Evolutionary conservation across 2,888 invertebrate species (phyloP).

Genomic region (Tachystola acroxantha): DNA sequence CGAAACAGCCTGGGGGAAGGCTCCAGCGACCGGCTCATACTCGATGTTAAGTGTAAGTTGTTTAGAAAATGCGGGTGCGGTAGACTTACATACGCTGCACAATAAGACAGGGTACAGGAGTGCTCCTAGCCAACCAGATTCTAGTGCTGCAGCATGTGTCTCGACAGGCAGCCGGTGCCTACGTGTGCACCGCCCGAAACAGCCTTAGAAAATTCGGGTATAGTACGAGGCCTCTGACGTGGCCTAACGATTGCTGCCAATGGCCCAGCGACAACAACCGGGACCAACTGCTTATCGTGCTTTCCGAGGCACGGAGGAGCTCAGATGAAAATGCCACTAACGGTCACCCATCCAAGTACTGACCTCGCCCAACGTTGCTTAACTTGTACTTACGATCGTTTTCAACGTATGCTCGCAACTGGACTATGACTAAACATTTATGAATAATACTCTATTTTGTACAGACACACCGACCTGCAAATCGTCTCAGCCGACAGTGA

Average conservation of each 20-base stretch:
- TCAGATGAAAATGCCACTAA: too few relatives aligned
- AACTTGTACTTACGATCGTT: too few relatives aligned
- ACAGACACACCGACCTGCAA: slow-evolving; percentile 83
- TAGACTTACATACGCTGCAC: slow-evolving; percentile 26
- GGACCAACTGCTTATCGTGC: too few relatives aligned
- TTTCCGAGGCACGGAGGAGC: too few relatives aligned
- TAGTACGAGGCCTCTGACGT: too few relatives aligned
- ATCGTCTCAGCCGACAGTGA: slow-evolving; percentile 77
- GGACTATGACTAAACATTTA: too few relatives aligned
- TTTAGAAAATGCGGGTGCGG: neutral
- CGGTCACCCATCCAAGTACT: too few relatives aligned
- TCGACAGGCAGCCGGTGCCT: slow-evolving; percentile 83
- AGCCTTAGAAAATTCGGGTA: slow-evolving; percentile 87
- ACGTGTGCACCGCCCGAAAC: slow-evolving; percentile 88
- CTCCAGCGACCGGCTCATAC: slow-evolving; percentile 82
- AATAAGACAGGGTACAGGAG: slow-evolving; percentile 85
- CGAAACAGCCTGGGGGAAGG: slow-evolving; percentile 88
- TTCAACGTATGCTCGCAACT: too few relatives aligned
- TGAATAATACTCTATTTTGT: too few relatives aligned
- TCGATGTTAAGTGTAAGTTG: slow-evolving; percentile 88
- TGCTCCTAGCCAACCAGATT: slow-evolving; percentile 89
- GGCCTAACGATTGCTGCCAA: too few relatives aligned
- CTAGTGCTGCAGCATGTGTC: slow-evolving; percentile 88
- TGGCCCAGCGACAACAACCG: too few relatives aligned
- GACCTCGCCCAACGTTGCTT: too few relatives aligned